Conservation (phyloP, 2,797 vertebrate genomes). For the Scomberomorus guttatus region DNA sequence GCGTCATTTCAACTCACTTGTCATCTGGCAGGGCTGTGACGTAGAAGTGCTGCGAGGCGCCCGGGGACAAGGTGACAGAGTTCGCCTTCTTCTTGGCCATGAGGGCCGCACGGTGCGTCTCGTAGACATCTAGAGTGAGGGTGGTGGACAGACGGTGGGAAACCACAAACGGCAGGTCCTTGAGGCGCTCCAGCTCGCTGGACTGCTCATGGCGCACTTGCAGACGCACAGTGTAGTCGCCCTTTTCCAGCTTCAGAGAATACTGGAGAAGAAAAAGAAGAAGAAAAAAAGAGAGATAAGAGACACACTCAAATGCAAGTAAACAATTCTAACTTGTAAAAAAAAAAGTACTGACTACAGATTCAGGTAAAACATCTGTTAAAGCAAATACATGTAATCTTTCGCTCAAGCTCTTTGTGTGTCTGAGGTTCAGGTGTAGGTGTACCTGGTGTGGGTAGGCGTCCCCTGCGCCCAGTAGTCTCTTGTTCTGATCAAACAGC, state of each 20-base stretch:
- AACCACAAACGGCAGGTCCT: constrained; percentile 96
- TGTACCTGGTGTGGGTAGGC: constrained; percentile 97
- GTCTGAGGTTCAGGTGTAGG: not conserved
- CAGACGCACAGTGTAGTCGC: constrained; percentile 95
- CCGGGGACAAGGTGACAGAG: constrained; percentile 91
- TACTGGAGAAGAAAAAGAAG: constrained; percentile 84
- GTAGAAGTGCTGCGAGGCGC: constrained; percentile 93
- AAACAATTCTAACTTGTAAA: not conserved
- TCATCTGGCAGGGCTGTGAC: constrained; percentile 94
- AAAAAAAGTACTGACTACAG: not conserved
- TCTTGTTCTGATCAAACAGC: constrained; percentile 98
- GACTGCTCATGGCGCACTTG: constrained; percentile 98
- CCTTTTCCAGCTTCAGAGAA: constrained; percentile 98
- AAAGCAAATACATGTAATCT: not conserved
- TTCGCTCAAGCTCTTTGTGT: not conserved
- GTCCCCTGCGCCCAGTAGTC: constrained; percentile 95
- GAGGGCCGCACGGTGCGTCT: constrained; percentile 94
- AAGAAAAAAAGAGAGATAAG: not conserved
- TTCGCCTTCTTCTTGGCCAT: constrained; percentile 97
- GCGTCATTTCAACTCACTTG: constrained; percentile 89
- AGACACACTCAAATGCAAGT: not conserved
- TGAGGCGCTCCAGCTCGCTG: constrained; percentile 95
- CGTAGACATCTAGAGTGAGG: constrained; percentile 94
- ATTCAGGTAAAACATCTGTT: not conserved
- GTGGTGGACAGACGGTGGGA: constrained; percentile 96